Evolutionary conservation across 2,113 vertebrate species (phyloP), one percentile per base, ranked within the genome.

Genomic region (Megalops atlanticus): DNA sequence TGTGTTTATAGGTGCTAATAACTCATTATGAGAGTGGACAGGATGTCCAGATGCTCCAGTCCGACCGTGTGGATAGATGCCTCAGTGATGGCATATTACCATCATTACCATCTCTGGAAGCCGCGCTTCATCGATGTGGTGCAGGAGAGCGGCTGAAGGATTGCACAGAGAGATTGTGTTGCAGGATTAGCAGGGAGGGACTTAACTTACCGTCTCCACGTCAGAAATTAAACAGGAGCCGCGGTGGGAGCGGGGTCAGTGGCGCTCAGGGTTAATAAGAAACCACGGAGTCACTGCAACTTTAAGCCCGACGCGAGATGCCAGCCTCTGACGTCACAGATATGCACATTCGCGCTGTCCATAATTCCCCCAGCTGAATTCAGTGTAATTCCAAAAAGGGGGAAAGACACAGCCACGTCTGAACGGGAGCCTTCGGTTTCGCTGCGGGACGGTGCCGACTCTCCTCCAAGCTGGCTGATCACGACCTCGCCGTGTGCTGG

Each of bases 391-490:
- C 86, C 80, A 85, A 78, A 80, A 87, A 82, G 85, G 82, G 80
- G 85, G 85, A 86, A 86, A 89, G 86, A 83, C 80, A 81, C 85
- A 78, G 86, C 88, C 89, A 88, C 83, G 33, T 8, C 15, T 35
- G 33, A 58, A n/a, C 74, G 15, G 36, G 16, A 18, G 12, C 40
- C 31, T 31, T 81, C 69, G 73, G 33, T 77, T 33, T 81, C 68
- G 73, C 18, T 24, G 40, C 41, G 38, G 73, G 69, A 24, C 43
- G 78, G 47, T 64, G 52, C 80, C 78, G 72, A 84, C 54, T 21
- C n/a, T 68, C 49, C 70, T 82, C 84, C 92, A 93, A 90, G 83
- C 89, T 93, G 93, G 92, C 92, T 89, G 86, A 87, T 18, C 87
- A 81, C 74, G 87, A 86, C 45, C 85, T 87, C 69, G 80, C 75